A percentile compares a stretch with the other conserved stretches of the same genome.
Conservation (phyloP, 2,797 vertebrate species). For the Chiropotes sagulatus region DNA sequence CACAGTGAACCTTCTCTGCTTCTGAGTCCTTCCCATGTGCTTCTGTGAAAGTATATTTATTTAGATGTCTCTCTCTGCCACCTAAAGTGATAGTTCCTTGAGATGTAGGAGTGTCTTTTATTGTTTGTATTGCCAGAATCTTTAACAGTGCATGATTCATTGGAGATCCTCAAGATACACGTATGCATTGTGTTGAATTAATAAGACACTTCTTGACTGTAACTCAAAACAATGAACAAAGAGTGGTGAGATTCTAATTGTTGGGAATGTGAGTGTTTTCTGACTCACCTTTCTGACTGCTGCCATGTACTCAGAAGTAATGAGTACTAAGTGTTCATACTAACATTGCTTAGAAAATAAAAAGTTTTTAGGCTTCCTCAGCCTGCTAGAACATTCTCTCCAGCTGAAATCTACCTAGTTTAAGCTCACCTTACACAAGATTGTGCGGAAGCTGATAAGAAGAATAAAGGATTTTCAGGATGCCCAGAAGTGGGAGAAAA, state of each 20-base stretch:
- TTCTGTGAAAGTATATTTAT: neutral
- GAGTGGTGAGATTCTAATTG: neutral
- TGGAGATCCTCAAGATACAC: neutral
- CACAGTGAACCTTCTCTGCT: neutral
- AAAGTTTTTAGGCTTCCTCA: neutral
- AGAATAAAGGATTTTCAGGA: neutral
- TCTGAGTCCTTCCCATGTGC: neutral
- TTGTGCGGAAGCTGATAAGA: neutral
- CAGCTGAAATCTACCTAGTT: neutral
- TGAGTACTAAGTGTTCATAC: neutral
- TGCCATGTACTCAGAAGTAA: neutral
- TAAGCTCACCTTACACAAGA: neutral
- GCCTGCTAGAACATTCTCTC: neutral
- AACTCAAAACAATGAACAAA: slow-evolving; percentile 3
- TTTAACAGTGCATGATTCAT: neutral
- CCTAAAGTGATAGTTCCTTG: neutral
- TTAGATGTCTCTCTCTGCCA: neutral
- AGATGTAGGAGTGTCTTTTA: neutral
- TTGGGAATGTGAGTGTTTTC: neutral
- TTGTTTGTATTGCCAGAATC: neutral
- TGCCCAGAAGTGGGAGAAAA: neutral
- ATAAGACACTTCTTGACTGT: neutral
- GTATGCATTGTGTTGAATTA: neutral
- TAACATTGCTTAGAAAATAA: neutral
- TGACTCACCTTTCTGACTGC: neutral